Base-by-base conservation (phyloP, 2,113 vertebrate species). In the Perca schrenkii region DNA sequence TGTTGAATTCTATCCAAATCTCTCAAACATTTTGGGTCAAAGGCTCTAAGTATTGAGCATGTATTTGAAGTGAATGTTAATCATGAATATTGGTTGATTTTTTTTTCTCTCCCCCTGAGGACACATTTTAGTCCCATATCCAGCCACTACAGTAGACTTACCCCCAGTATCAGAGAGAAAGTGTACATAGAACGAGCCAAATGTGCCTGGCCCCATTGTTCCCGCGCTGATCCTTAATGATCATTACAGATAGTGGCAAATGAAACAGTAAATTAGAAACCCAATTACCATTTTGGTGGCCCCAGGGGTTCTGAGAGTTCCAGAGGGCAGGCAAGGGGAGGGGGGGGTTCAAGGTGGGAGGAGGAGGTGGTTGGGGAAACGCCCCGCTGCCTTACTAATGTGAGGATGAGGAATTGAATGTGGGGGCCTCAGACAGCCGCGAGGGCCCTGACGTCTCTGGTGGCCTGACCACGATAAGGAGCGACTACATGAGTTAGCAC, bases 201-300 rank as follows among this genome's bases (percentile, higher is more conserved):
- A 76, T 81, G 68, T 74, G 81, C 46, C 17, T 69, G 79, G 49
- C 62, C 77, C 66, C 65, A 76, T 86, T 93, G 87, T 91, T 89
- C 74, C 74, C 46, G 53, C 52, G 34, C 71, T 85, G 76, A 86
- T 84, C 70, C 73, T 80, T 69, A 82, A 87, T 94, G 77, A 88
- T 89, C 61, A 77, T 88, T 91, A 89, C 85, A 86, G 80, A 91
- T 86, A 70, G 78, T 53, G 77, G 79, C 84, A 89, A 93, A 93
- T 89, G 70, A 85, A 92, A 92, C 86, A 78, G 80, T 91, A 93
- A 91, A 93, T 91, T 91, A 92, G 88, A 89, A 88, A 77, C 80
- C 85, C 82, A 87, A 93, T 95, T 91, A 95, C 87, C 91, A 94
- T 90, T 91, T 91, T 84, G 82, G 62, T 90, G 57, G 81, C 86